phyloP scores from a whole-genome alignment of 2,113 vertebrate species.

The Porphyrio hochstetteri region DNA sequence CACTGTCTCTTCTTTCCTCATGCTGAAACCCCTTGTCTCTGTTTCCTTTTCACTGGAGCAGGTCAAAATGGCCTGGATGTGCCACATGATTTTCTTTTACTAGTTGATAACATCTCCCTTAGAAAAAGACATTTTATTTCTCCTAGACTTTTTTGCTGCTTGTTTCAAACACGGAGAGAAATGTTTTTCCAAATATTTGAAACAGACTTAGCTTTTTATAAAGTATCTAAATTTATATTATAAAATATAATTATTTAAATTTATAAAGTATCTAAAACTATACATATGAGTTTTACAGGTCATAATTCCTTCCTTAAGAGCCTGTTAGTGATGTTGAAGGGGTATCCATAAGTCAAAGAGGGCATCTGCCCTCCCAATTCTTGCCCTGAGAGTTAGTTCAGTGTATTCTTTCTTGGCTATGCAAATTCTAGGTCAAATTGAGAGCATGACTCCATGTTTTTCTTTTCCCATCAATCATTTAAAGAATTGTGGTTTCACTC shows the following conservation, averaged over 20 bases:
- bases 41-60: neutral
- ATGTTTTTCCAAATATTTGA: neutral
- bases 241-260: no score
- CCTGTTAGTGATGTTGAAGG: neutral
- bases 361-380: neutral
- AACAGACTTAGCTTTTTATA: neutral
- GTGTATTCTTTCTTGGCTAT: neutral
- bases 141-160: neutral
- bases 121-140: neutral
- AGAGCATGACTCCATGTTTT: neutral
- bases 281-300: neutral
- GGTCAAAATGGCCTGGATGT: neutral
- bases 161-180: neutral
- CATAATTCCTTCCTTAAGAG: neutral
- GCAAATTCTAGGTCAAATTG: neutral
- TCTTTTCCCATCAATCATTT: neutral
- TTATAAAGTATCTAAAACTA: neutral
- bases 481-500: neutral
- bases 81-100: neutral
- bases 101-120: neutral
- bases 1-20: neutral
- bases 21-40: neutral
- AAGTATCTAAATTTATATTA: no score
- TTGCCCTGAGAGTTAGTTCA: neutral
- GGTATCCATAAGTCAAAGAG: neutral